Percentiles rank a stretch among this genome's conserved stretches.
These are phyloP conservation scores for Clusia tigrina DNA, from an alignment of 2,888 invertebrate genomes.

Conservation along the genomic window DNA sequence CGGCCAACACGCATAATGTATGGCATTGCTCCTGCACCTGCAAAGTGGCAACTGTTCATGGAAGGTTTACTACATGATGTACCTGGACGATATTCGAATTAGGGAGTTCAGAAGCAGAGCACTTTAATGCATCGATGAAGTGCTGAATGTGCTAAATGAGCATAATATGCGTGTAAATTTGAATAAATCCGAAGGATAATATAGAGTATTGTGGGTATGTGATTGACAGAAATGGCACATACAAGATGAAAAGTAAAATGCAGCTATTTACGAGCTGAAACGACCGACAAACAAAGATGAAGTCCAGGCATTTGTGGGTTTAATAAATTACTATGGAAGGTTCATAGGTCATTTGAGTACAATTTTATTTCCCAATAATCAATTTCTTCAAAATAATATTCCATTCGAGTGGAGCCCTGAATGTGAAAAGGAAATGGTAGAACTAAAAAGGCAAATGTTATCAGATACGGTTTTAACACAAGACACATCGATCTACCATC, in stretches of 20 bases:
- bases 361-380: constrained; percentile 44
- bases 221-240: constrained; percentile 49
- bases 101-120: constrained; percentile 43
- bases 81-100: background rate
- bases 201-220: constrained; percentile 49
- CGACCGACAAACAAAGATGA: constrained; percentile 35
- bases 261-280: constrained; percentile 44
- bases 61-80: background rate
- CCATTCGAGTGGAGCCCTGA: constrained; percentile 43
- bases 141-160: background rate
- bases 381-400: constrained; percentile 40
- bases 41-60: constrained; percentile 1
- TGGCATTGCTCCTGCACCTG: background rate
- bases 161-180: constrained; percentile 8
- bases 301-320: background rate
- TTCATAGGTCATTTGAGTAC: constrained; percentile 48
- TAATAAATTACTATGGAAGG: background rate
- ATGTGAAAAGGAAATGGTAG: too few relatives aligned
- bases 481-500: too few relatives aligned
- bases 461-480: too few relatives aligned
- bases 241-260: constrained; percentile 47
- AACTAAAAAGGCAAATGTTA: too few relatives aligned
- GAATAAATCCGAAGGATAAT: constrained; percentile 41
- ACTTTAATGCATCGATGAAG: background rate
- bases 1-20: constrained; percentile 43